A percentile compares a stretch with the other conserved stretches of the same genome.
Conservation (phyloP, 2,888 invertebrate species). For the Drosophila prostipennis region DNA sequence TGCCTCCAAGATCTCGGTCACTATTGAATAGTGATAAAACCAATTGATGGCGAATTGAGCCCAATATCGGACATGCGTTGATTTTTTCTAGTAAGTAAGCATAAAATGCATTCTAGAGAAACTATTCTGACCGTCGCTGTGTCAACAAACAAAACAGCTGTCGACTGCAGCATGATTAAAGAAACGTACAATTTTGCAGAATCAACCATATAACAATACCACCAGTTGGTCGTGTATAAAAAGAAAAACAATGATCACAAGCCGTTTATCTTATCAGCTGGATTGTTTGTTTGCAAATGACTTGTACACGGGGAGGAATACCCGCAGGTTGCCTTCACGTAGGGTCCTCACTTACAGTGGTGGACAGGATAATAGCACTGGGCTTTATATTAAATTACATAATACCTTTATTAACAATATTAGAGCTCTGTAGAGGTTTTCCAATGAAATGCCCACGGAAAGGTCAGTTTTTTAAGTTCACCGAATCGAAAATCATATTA, state of each 20-base stretch:
- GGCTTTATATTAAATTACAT: neutral
- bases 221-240: conserved; percentile 15
- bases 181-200: conserved; percentile 19
- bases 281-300: conserved; percentile 49
- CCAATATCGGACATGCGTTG: conserved; percentile 48
- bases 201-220: conserved; percentile 5
- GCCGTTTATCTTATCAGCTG: conserved; percentile 64
- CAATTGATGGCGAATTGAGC: conserved; percentile 58
- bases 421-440: too few species aligned
- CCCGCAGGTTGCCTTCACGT: conserved; percentile 9
- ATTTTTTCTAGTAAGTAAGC: conserved; percentile 35
- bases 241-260: conserved; percentile 27
- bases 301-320: conserved; percentile 16
- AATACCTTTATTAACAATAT: neutral
- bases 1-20: conserved; percentile 13
- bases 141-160: conserved; percentile 39
- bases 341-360: conserved; percentile 13
- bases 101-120: conserved; percentile 11
- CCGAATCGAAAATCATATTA: too few species aligned
- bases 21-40: conserved; percentile 27
- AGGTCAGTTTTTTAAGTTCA: too few species aligned
- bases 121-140: conserved; percentile 1
- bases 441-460: too few species aligned
- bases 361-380: neutral
- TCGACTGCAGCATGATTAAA: conserved; percentile 2